Evolutionary conservation across 2,888 invertebrate species (phyloP).

Genomic region (Aphodius granarius): DNA sequence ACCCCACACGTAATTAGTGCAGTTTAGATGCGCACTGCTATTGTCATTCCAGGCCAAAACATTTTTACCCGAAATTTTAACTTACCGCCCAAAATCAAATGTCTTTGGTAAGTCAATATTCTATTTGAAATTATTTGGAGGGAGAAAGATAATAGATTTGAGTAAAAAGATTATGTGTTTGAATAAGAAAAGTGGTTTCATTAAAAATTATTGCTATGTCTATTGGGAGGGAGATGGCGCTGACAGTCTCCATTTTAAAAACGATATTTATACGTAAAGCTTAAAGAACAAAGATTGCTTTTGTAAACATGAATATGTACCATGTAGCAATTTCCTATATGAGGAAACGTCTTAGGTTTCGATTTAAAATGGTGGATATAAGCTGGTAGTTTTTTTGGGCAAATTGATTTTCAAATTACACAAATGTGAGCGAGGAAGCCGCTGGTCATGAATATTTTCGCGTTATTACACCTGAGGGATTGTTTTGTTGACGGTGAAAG

Average conservation of each 20-base stretch:
- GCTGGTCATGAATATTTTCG: constrained; percentile 5
- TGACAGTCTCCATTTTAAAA: too few species aligned
- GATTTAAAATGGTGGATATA: constrained; percentile 4
- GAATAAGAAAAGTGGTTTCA: too few species aligned
- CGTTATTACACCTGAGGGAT: neutral
- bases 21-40: neutral
- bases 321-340: constrained; percentile 10
- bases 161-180: too few species aligned
- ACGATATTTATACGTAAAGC: too few species aligned
- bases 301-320: neutral
- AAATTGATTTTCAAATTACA: constrained; percentile 11
- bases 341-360: neutral
- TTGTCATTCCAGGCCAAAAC: constrained; percentile 3
- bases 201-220: too few species aligned
- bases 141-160: too few species aligned
- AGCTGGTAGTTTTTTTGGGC: neutral
- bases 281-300: constrained; percentile 6
- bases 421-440: neutral
- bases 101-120: too few species aligned
- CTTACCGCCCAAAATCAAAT: too few species aligned
- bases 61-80: too few species aligned
- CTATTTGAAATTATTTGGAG: too few species aligned
- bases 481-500: neutral
- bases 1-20: neutral
- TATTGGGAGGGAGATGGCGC: too few species aligned